Base-by-base conservation (phyloP, 2,113 vertebrate species). In the Pimephales promelas region DNA sequence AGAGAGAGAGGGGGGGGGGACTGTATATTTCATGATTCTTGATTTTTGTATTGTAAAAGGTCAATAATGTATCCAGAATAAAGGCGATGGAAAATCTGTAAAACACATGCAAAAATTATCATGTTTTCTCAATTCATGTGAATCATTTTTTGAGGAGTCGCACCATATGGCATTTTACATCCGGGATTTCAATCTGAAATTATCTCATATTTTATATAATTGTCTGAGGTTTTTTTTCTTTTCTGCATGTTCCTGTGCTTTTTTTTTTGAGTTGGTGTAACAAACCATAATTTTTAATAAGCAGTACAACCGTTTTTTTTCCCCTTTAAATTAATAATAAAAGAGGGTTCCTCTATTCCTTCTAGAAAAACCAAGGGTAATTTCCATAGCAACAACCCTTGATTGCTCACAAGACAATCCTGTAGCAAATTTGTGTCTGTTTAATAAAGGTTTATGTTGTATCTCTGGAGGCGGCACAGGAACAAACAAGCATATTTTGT, bases 391-490 rank as follows among this genome's bases (percentile, higher is more conserved):
- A 83, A 70, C 54, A 77, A 71, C 49, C 72, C 36, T 24, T 28
- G 57, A 68, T 34, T 14, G 28, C 34, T 70, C 61, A 66, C 24
- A 72, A 78, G 47, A 83, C 68, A 49, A 70, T 79, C 81, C 73
- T 61, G 34, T 5, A 36, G 83, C 84, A 83, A 75, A 79, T 72
- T 62, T 86, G 68, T 75, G 75, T 79, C 82, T 49, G 28, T 83
- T 84, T 71, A 79, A 79, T 79, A 80, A 85, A 62, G 84, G 77
- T 75, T 72, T 78, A 74, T 84, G 79, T 54, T 85, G 85, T 84
- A 84, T 79, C 54, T 43, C 40, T 64, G 57, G 56, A 80, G 72
- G 64, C 14, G 59, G 59, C 43, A 72, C 47, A 22, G 43, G 79
- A 80, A 81, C 86, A 80, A 81, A 84, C 84, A 76, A 77, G 66